These are phyloP conservation scores for Myathropa florea DNA, from an alignment of 2,888 invertebrate genomes.

Conservation along the genomic window DNA sequence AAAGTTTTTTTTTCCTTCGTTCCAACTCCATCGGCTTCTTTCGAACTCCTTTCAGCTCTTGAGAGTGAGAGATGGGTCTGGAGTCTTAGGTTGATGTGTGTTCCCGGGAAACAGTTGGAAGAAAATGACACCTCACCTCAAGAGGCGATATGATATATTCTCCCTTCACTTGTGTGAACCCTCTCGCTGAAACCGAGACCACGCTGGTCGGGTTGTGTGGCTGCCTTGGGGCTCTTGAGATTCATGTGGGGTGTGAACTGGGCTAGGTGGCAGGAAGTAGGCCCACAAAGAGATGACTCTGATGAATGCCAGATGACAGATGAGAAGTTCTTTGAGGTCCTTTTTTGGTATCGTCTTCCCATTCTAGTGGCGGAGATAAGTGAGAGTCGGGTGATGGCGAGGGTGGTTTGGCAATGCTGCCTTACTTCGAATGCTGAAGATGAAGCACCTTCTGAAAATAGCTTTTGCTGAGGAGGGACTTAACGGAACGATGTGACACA, in stretches of 20 bases:
- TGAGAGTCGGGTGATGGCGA: no score
- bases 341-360: neutral
- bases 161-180: constrained; percentile 43
- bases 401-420: no score
- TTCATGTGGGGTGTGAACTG: constrained; percentile 3
- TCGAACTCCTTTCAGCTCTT: constrained; percentile 27
- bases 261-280: neutral
- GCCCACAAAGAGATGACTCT: neutral
- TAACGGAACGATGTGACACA: no score
- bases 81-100: neutral
- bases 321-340: neutral
- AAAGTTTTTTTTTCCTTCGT: constrained; percentile 45
- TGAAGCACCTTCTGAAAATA: no score
- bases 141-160: constrained; percentile 32
- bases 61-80: constrained; percentile 19
- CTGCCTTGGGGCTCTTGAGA: neutral
- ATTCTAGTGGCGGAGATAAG: no score
- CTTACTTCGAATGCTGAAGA: no score
- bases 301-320: neutral
- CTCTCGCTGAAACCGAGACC: neutral
- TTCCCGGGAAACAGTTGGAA: constrained; percentile 37
- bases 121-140: constrained; percentile 45
- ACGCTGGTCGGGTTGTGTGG: no score
- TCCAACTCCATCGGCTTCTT: constrained; percentile 1
- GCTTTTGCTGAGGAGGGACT: no score